Evolutionary conservation across 2,888 invertebrate species (phyloP).

Genomic region (Pachydiplax longipennis): DNA sequence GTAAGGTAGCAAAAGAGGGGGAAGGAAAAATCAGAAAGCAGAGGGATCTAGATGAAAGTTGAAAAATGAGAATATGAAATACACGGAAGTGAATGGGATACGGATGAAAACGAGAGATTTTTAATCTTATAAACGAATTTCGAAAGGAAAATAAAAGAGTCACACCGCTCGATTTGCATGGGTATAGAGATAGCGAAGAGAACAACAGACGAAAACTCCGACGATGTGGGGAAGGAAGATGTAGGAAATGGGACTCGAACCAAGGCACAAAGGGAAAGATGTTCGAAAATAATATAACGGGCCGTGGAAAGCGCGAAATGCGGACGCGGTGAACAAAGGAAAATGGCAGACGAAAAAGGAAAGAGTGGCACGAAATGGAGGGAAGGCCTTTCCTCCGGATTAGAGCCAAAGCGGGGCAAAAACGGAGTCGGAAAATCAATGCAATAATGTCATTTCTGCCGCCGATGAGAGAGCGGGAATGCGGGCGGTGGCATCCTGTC

Average conservation of each 20-base stretch:
- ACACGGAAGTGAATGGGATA: background rate
- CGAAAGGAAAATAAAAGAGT: background rate
- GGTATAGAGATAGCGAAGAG: background rate
- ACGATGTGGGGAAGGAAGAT: too few species aligned
- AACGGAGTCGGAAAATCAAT: constrained; percentile 16
- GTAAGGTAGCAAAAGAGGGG: background rate
- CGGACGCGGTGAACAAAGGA: background rate
- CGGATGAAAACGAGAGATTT: background rate
- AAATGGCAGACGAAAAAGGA: background rate
- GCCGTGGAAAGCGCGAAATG: background rate
- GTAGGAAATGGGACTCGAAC: too few species aligned
- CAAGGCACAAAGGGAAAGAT: too few species aligned
- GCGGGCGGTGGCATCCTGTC: background rate
- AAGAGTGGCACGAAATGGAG: background rate
- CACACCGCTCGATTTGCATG: background rate
- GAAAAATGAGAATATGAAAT: background rate
- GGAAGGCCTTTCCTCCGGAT: background rate
- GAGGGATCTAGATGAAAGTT: background rate
- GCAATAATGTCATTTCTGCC: constrained; percentile 24
- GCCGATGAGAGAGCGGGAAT: background rate
- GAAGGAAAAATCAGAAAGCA: background rate
- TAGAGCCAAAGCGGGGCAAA: background rate
- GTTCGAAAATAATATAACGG: too few species aligned
- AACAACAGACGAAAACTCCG: background rate
- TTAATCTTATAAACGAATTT: background rate